Evolutionary conservation across 2,888 invertebrate genomes (phyloP), one percentile per base, ranked within the genome.

Genomic region (Amphiduros pacificus): DNA sequence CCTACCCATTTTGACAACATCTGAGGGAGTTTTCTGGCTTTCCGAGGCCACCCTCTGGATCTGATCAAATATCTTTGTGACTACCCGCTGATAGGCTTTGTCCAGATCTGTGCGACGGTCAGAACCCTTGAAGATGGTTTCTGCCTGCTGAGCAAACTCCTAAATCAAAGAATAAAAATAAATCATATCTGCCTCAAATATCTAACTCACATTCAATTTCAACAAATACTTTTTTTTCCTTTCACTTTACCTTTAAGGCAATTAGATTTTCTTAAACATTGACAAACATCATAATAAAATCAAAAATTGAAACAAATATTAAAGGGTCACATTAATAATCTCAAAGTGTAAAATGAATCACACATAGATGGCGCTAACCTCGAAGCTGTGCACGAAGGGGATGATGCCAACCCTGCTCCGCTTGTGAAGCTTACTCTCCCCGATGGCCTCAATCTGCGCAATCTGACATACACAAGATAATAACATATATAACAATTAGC

Each of bases 21-120:
- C 91, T 55, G 90, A 88, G 4, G 97, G 98, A 20, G 94, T 94
- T 85, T 94, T 94, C 69, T 90, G 89, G 82, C 94, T 93, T 74
- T 94, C 92, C 58, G 84, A 85, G 0, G 93, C 89, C 72, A 94
- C 91, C 54, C 87, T 83, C 41, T 88, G 86, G 67, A 96, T 91
- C 66, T 90, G 90, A 71, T 91, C 90, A 82, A 94, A 89, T 85
- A 95, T 91, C 48, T 90, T 90, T 70, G 86, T 87, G n/a, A 93
- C 89, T 73, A 82, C 67, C 54, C 70, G 68, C 29, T 69, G 66
- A 65, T 82, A 82, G 0, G 81, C 80, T 59, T 78, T 79, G 60
- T 81, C 80, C 40, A 82, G 70, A 61, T 81, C 80, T n/a, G 77
- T 74, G 36, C 78, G 88, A 57, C 96, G 86, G 69, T 92, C 92